Evolutionary conservation across 2,888 invertebrate species (phyloP).

Genomic region (Phaonia tiefii): DNA sequence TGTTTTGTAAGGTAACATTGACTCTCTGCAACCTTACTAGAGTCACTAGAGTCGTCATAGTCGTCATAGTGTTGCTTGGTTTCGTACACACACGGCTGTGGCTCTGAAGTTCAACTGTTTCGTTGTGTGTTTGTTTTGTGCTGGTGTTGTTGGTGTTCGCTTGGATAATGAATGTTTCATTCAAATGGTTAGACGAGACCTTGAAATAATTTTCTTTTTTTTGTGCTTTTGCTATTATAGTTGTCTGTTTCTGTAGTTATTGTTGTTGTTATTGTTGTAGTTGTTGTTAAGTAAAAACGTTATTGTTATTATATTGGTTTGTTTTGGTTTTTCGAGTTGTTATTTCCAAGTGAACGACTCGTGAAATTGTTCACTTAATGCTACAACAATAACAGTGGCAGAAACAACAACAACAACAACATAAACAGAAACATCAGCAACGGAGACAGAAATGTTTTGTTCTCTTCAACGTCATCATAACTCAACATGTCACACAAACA

Average conservation of each 20-base stretch:
- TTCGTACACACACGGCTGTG: conserved; percentile 5
- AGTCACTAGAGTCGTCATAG: no score
- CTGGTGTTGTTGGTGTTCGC: not conserved
- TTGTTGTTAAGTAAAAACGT: conserved; percentile 57
- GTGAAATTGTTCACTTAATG: conserved; percentile 63
- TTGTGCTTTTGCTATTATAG: not conserved
- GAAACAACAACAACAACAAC: not conserved
- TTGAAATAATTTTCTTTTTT: conserved; percentile 66
- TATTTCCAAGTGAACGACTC: conserved; percentile 62
- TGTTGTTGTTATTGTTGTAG: conserved; percentile 24
- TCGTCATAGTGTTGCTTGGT: conserved; percentile 5
- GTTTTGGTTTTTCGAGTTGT: conserved; percentile 35
- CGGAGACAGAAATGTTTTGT: conserved; percentile 52
- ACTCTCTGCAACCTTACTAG: conserved; percentile 55
- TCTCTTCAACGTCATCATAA: conserved; percentile 60
- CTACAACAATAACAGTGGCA: conserved; percentile 33
- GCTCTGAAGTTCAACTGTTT: conserved; percentile 59
- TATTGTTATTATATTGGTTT: conserved; percentile 55
- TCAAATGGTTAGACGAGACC: conserved; percentile 67
- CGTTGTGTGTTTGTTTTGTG: conserved; percentile 11
- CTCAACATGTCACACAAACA: conserved; percentile 54
- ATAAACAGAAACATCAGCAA: conserved; percentile 2
- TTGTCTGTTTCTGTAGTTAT: conserved; percentile 19
- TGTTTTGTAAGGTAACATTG: conserved; percentile 44
- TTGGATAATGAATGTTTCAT: conserved; percentile 64